Evolutionary conservation across 2,113 vertebrate genomes (phyloP).

Genomic region (Noturus placidus): DNA sequence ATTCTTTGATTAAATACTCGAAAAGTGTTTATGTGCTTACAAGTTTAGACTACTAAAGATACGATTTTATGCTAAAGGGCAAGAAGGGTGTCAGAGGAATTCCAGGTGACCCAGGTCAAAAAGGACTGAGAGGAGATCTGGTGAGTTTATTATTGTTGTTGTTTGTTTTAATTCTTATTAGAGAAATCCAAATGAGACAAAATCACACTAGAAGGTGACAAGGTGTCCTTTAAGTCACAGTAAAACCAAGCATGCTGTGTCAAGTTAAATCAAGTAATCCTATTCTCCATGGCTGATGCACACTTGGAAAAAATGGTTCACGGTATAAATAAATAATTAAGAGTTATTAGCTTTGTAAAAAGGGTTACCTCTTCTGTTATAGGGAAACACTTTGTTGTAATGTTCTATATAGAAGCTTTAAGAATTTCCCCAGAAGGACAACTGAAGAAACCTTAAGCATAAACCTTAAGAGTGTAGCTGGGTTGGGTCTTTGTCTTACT

Average conservation of each 20-base stretch:
- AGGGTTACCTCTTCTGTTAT: not conserved
- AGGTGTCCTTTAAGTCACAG: not conserved
- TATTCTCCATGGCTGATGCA: not conserved
- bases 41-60: conserved; percentile 54
- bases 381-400: not conserved
- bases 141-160: conserved; percentile 65
- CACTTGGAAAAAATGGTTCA: not conserved
- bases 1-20: not conserved
- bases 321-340: not conserved
- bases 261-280: not conserved
- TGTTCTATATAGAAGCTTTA: not conserved
- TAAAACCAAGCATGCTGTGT: not conserved
- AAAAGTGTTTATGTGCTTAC: not conserved
- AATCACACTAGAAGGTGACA: not conserved
- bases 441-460: not conserved
- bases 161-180: not conserved
- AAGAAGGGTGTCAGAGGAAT: conserved; percentile 73
- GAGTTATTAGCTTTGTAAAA: not conserved
- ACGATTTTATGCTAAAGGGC: conserved; percentile 69
- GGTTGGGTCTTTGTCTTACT: conserved; percentile 62
- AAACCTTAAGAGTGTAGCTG: not conserved
- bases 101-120: conserved; percentile 70
- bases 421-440: not conserved
- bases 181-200: not conserved
- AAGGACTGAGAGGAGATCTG: conserved; percentile 80